Evolutionary conservation across 23 tunicate genomes (phyloP).

Genomic region (Trididemnum nubilum): DNA sequence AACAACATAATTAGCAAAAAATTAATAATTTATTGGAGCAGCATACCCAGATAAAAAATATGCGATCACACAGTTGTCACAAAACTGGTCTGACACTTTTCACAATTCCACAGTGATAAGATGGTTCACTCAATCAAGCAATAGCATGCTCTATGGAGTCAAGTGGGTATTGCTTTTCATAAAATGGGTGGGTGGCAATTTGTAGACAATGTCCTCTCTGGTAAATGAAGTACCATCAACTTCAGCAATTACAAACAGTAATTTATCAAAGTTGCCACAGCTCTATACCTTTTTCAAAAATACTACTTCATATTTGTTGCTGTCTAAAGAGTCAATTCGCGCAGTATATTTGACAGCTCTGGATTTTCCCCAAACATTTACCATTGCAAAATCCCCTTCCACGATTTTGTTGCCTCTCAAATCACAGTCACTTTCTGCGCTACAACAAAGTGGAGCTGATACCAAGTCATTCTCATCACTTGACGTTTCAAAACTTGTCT

Average conservation of each 20-base stretch:
- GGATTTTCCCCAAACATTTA: neutral
- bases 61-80: neutral
- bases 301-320: neutral
- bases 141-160: neutral
- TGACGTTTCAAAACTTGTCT: neutral
- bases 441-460: neutral
- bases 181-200: neutral
- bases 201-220: neutral
- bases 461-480: constrained; percentile 1
- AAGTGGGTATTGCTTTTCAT: neutral
- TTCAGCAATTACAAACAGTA: neutral
- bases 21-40: too few species aligned
- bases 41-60: neutral
- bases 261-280: neutral
- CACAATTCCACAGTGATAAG: neutral
- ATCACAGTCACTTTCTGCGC: neutral
- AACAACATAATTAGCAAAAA: too few species aligned
- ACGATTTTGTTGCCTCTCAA: neutral
- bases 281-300: neutral
- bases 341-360: neutral
- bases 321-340: neutral
- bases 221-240: neutral
- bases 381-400: neutral
- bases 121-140: neutral
- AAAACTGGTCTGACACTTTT: neutral